Conservation (phyloP, 2,888 invertebrate species). For the Catotricha subobsoleta region DNA sequence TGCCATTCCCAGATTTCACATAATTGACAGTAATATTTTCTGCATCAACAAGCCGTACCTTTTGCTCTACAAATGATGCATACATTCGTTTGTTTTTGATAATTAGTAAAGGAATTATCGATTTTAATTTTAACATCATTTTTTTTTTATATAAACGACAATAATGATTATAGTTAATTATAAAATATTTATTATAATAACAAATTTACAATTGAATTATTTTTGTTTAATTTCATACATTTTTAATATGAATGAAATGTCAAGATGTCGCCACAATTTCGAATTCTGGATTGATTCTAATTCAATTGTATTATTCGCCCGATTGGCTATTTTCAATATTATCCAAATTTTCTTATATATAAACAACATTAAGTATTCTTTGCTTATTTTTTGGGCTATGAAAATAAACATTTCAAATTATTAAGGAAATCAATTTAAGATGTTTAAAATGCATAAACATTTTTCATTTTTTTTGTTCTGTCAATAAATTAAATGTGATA, state of each 20-base stretch:
- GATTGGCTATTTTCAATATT: not conserved
- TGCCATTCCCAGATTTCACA: slow-evolving; percentile 2
- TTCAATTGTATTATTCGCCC: not conserved
- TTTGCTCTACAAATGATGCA: not conserved
- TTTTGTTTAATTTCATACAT: not conserved
- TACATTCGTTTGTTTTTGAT: too few species aligned
- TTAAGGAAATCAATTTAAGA: too few species aligned
- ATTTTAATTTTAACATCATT: too few species aligned
- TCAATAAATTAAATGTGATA: too few species aligned
- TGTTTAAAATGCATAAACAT: too few species aligned
- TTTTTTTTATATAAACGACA: too few species aligned
- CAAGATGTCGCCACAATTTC: not conserved
- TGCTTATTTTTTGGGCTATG: too few species aligned
- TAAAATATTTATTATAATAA: slow-evolving; percentile 3
- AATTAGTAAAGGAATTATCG: too few species aligned
- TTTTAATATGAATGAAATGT: not conserved
- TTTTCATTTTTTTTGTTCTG: too few species aligned
- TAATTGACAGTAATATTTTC: slow-evolving; percentile 4
- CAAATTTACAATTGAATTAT: not conserved
- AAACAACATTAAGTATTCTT: not conserved
- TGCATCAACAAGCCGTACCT: not conserved
- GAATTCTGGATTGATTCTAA: not conserved
- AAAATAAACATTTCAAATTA: too few species aligned
- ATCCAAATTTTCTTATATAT: not conserved
- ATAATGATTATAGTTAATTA: too few species aligned